Evolutionary conservation across 2,113 vertebrate species (phyloP).

Genomic region (Lagopus muta): DNA sequence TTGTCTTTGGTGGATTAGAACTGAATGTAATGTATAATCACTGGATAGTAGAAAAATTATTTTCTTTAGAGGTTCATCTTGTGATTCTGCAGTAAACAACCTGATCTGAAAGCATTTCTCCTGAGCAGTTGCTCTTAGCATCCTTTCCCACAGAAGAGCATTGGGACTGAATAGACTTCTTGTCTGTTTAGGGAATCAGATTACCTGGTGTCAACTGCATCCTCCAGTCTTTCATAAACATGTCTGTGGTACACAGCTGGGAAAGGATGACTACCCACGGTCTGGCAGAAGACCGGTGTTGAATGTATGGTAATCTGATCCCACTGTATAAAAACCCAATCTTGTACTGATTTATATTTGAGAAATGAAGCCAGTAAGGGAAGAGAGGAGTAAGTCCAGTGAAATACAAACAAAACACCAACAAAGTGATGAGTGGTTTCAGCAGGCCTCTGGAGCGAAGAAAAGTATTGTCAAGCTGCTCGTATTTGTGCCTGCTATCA

Average conservation of each 20-base stretch:
- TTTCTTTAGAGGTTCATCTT: not conserved
- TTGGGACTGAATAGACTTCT: not conserved
- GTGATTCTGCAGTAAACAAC: rapidly evolving
- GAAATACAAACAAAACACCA: constrained; percentile 23
- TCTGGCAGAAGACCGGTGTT: constrained; percentile 18
- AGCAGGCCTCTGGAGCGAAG: not conserved
- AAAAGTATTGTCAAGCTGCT: constrained; percentile 21
- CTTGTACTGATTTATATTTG: not conserved
- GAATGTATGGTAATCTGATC: constrained; percentile 22
- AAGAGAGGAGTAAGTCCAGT: not conserved
- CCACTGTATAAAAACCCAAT: not conserved
- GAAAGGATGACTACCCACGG: not conserved
- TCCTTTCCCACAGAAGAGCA: not conserved
- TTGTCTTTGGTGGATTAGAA: not conserved
- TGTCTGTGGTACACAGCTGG: not conserved
- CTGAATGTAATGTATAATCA: not conserved
- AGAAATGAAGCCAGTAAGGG: not conserved
- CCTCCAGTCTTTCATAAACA: not conserved
- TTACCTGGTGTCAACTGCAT: not conserved
- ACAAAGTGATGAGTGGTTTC: constrained; percentile 8
- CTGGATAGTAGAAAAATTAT: not conserved
- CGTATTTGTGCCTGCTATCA: constrained; percentile 6
- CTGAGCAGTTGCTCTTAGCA: not conserved
- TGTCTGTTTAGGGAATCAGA: not conserved
- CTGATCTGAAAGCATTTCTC: not conserved